Evolutionary conservation across 2,113 vertebrate species (phyloP).

Genomic region (Chloebia gouldiae): DNA sequence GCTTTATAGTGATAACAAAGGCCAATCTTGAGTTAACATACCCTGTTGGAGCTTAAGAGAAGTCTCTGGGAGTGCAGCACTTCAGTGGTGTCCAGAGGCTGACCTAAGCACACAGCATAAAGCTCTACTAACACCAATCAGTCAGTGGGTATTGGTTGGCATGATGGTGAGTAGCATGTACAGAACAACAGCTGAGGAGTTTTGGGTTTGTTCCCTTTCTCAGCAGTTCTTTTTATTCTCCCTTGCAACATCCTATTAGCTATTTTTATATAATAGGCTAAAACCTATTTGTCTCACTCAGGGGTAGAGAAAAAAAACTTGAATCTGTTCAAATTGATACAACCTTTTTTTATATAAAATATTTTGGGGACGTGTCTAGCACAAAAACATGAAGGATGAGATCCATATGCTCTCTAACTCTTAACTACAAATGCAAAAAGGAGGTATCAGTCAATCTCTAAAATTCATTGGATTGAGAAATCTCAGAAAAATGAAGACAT

Average conservation of each 20-base stretch:
- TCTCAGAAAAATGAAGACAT: background rate
- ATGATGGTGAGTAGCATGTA: too few species aligned
- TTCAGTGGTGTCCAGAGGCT: background rate
- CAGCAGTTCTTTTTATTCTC: background rate
- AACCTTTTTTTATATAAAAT: background rate
- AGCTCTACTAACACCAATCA: background rate
- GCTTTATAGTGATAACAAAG: background rate
- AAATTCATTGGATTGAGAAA: background rate
- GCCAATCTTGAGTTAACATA: background rate
- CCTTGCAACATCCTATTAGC: background rate
- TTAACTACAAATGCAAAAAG: background rate
- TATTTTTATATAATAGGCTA: background rate
- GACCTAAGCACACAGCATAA: background rate
- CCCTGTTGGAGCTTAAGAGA: background rate
- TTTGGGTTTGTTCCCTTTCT: background rate
- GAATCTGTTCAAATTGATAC: background rate
- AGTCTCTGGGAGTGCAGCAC: background rate
- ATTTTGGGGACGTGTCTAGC: background rate
- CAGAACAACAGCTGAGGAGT: background rate
- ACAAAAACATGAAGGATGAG: background rate
- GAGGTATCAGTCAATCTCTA: background rate
- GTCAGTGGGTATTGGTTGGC: accelerated
- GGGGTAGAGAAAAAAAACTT: background rate
- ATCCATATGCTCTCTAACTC: background rate
- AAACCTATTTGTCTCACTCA: background rate